Base-by-base conservation (phyloP, 2,888 invertebrate genomes). In the Gnatocerus cornutus region DNA sequence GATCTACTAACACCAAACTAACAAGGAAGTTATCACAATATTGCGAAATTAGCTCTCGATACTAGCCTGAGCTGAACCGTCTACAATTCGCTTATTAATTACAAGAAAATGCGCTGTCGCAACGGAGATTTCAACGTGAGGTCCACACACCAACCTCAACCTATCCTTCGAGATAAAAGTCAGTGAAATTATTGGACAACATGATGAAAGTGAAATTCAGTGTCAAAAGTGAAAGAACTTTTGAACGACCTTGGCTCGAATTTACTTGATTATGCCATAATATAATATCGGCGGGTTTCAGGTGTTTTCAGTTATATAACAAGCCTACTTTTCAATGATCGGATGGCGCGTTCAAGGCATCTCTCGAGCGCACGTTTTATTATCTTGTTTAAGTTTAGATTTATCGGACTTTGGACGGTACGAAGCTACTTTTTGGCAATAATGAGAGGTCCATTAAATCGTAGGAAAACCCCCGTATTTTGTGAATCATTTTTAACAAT, bases 191-290 rank as follows among this genome's bases (percentile, higher is more conserved):
- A 14, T 61, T 59, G 46, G 48, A 14, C 50, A 46, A 59, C 43
- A 62, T 73, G 70, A 74, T 70, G 75, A 79, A 78, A 80, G 78
- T 68, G 77, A 81, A 81, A 79, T 81, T 82, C 81, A 81, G 69
- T 82, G 81, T 76, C 81, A 82, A 73, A 82, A 82, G 82, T 81
- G 80, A 81, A 81, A 82, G 81, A 82, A 81, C 82, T 79, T 79
- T 79, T 74, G 59, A 55, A 53, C 74, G 75, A 78, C 78, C 78
- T 78, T 78, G 78, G 77, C 77, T 78, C 68, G 70, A 73, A 73
- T 77, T 71, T 48, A 14, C 61, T 7, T 48, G 58, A 71, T 68
- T 73, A 72, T 68, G 72, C 70, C 68, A 69, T 59, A 71, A 46
- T 45, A 64, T 59, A 59, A 45, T 59, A 59, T 59, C 59, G 59